Percentiles rank a stretch among this genome's conserved stretches.
Evolutionary conservation across 2,113 vertebrate species (phyloP).

Genomic region (Marmota monax): DNA sequence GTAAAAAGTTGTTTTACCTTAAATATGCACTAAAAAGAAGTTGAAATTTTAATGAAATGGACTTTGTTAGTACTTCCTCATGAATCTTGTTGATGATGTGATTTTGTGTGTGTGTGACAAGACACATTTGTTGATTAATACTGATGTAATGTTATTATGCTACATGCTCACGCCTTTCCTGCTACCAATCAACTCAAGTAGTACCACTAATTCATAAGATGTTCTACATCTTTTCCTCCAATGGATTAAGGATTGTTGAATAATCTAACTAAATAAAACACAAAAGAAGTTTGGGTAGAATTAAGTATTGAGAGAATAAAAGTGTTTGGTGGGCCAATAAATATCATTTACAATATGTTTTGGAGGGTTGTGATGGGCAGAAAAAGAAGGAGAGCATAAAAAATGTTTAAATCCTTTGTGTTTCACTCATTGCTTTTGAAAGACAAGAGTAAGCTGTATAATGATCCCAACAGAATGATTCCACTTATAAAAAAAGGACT

Average conservation of each 20-base stretch:
- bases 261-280: not conserved
- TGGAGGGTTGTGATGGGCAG: not conserved
- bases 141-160: not conserved
- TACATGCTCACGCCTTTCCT: not conserved
- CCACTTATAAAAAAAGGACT: not conserved
- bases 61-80: slow-evolving; percentile 1
- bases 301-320: not conserved
- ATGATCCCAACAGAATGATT: not conserved
- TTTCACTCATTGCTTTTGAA: not conserved
- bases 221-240: not conserved
- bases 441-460: not conserved
- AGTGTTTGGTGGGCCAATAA: not conserved
- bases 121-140: slow-evolving; percentile 23
- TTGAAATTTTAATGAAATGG: slow-evolving; percentile 46
- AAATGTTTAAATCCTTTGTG: not conserved
- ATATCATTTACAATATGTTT: not conserved
- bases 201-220: not conserved
- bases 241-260: not conserved
- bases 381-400: not conserved
- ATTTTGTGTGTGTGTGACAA: not conserved
- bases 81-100: not conserved
- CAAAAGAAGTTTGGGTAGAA: not conserved
- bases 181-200: not conserved
- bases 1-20: not conserved
- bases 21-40: slow-evolving; percentile 19